Conservation (phyloP, 2,113 vertebrate species). For the Zosterops pallidus region DNA sequence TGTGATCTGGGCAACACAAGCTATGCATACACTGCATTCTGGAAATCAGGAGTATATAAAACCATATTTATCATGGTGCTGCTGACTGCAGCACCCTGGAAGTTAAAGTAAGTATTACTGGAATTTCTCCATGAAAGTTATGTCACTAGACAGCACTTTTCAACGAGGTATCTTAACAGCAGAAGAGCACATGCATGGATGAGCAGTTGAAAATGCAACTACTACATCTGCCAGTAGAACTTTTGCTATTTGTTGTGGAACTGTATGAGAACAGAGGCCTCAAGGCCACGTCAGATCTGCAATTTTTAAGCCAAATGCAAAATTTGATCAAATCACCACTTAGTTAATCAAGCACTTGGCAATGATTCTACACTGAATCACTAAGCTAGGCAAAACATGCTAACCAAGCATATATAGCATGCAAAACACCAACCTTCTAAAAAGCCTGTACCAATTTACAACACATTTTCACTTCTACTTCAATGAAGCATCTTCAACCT, state of each 20-base stretch:
- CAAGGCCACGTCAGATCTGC: background rate
- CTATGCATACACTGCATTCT: background rate
- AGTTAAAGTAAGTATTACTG: background rate
- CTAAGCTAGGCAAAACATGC: background rate
- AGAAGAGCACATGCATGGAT: background rate
- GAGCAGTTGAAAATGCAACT: background rate
- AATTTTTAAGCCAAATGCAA: background rate
- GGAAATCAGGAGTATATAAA: background rate
- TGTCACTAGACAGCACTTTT: background rate
- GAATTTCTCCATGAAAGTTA: background rate
- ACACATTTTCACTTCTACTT: background rate
- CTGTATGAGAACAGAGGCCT: background rate
- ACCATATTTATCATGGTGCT: background rate
- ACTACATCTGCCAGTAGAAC: background rate
- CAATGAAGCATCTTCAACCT: background rate
- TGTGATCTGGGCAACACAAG: background rate
- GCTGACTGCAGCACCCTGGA: background rate
- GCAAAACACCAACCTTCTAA: background rate
- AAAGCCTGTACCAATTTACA: background rate
- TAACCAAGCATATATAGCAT: background rate
- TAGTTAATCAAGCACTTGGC: background rate
- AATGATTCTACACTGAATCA: background rate
- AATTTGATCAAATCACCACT: background rate
- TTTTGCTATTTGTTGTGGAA: background rate
- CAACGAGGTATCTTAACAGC: background rate